Evolutionary conservation across 2,113 vertebrate genomes (phyloP).

Genomic region (Dermatemys mawii): DNA sequence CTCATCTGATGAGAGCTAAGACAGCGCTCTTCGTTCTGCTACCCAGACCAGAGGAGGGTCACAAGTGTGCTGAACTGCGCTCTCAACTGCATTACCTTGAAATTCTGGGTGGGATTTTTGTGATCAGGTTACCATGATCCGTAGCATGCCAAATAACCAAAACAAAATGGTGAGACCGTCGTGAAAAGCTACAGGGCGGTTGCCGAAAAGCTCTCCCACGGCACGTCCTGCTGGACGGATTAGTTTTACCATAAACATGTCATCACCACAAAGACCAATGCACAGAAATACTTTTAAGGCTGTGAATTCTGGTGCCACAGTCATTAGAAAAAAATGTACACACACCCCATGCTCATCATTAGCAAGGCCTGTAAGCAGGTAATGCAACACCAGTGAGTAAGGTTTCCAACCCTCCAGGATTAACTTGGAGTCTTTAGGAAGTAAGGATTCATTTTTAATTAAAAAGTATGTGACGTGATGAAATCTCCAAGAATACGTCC

Average conservation of each 20-base stretch:
- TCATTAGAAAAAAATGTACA: conserved; percentile 57
- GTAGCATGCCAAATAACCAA: neutral
- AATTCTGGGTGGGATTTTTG: neutral
- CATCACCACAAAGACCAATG: neutral
- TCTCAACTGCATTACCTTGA: neutral
- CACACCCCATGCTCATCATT: conserved; percentile 41
- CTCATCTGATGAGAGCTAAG: neutral
- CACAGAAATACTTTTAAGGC: neutral
- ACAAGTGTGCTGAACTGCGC: neutral
- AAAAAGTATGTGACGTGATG: too few relatives aligned
- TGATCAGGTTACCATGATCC: neutral
- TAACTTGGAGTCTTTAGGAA: neutral
- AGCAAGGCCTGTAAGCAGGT: neutral
- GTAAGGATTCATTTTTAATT: too few relatives aligned
- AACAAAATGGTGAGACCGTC: rapidly evolving
- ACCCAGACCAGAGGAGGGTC: neutral
- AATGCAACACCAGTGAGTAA: neutral
- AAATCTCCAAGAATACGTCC: too few relatives aligned
- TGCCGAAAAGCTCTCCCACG: neutral
- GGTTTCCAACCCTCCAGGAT: neutral
- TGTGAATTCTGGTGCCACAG: neutral
- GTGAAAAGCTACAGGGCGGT: neutral
- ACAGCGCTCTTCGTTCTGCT: neutral
- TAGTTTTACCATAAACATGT: neutral
- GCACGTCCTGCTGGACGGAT: neutral